These are phyloP conservation scores for Lophura nycthemera DNA, from an alignment of 2,113 vertebrate species.

Conservation along the genomic window DNA sequence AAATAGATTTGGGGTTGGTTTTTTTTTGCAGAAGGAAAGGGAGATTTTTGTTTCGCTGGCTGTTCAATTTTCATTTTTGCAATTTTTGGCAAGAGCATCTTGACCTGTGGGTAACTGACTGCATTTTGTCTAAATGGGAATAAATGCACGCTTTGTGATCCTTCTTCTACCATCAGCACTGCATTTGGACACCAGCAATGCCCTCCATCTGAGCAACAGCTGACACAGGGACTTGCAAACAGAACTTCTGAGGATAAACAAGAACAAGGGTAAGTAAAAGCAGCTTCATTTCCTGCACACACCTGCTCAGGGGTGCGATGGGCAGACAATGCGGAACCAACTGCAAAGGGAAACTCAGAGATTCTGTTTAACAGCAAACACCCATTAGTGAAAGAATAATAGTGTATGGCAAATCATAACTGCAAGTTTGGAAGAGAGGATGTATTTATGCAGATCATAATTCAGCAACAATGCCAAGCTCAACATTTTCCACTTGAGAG, in stretches of 20 bases:
- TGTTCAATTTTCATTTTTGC: neutral
- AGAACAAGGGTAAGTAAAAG: neutral
- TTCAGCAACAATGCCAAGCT: neutral
- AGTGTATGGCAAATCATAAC: neutral
- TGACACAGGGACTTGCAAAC: neutral
- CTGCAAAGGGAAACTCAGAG: neutral
- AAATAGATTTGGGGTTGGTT: neutral
- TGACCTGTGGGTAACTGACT: neutral
- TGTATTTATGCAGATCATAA: neutral
- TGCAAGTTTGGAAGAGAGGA: neutral
- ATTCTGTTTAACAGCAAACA: neutral
- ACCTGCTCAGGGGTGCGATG: neutral
- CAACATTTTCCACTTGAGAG: neutral
- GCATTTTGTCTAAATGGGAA: neutral
- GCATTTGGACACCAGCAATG: neutral
- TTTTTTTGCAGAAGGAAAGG: neutral
- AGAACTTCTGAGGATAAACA: neutral
- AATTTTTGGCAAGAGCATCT: constrained; percentile 11
- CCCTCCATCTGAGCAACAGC: neutral
- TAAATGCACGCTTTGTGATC: neutral
- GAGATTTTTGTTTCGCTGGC: neutral
- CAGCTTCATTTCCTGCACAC: neutral
- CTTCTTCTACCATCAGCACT: neutral
- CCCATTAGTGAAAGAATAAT: neutral
- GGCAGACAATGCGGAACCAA: neutral